phyloP scores from a whole-genome alignment of 2,797 vertebrate genomes.

The Darevskia nairensis region DNA sequence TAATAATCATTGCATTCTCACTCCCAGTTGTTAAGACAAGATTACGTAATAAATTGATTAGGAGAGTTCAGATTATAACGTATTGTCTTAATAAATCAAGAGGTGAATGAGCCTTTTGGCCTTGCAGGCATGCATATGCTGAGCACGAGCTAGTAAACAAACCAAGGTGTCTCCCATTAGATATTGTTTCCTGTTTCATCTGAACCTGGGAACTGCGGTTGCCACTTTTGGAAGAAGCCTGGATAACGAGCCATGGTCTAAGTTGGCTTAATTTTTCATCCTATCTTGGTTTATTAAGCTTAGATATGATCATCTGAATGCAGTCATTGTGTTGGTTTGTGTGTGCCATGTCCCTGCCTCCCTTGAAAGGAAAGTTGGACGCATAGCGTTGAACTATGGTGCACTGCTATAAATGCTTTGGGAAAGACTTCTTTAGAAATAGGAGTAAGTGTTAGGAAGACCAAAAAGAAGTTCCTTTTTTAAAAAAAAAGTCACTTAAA shows the following conservation, averaged over 20 bases:
- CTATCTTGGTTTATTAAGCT: background rate
- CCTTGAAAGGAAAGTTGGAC: background rate
- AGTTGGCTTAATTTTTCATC: background rate
- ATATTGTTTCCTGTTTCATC: background rate
- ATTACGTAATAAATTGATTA: background rate
- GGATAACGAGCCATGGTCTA: background rate
- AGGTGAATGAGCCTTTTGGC: too few species aligned
- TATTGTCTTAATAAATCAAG: too few species aligned
- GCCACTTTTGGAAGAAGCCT: background rate
- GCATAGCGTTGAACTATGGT: too few species aligned
- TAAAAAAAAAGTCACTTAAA: background rate
- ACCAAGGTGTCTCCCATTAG: background rate
- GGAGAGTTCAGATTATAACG: too few species aligned
- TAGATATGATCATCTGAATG: background rate
- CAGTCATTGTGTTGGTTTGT: background rate
- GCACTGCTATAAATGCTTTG: background rate
- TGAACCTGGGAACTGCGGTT: background rate
- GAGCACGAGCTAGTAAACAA: background rate
- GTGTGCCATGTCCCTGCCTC: background rate
- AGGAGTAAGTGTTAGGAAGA: background rate
- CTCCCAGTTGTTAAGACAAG: background rate
- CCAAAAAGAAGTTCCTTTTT: background rate
- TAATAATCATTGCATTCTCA: too few species aligned
- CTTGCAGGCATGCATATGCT: background rate
- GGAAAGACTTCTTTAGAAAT: background rate